Evolutionary conservation across 2,113 vertebrate species (phyloP), one percentile per base, ranked within the genome.

Genomic region (Thamnophis sirtalis): DNA sequence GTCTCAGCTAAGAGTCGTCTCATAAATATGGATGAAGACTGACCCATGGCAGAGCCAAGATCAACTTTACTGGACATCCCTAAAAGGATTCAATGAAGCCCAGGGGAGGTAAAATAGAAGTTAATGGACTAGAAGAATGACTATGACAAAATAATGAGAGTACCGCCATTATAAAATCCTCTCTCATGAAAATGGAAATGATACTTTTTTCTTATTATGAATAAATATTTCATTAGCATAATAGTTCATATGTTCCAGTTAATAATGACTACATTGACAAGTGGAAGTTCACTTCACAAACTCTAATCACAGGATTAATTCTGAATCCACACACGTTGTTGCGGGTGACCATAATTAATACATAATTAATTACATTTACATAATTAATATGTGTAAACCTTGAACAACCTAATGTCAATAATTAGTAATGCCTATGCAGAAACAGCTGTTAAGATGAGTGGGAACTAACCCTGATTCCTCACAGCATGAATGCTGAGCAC

Each of bases 351-450:
- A 24, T 80, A 63, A 33, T 63, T 84, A 93, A 84, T 33, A 19
- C 87, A 88, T 88, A 88, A 88, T 88, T 88, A 88, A 88, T 80
- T 80, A 80, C 33, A 80, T 87, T 87, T 87, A 53, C 48, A 22
- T 43, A 54, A 53, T 33, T 90, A 87, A 92, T 56, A 73, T 50
- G 85, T 63, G 73, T 54, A 92, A 89, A 92, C 89, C 48, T 28
- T 51, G n/a, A 58, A 84, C 49, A 86, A 86, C 86, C 48, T 89
- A 89, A 92, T 89, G 88, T 50, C 84, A 21, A 89, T 91, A 84
- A 93, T 93, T 93, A 89, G 55, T 91, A 55, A 93, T 38, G 86
- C 87, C 50, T 89, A 89, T 48, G 48, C 56, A 91, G 68, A 88
- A 93, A 88, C 86, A 88, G 86, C 86, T 91, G 73, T 87, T 63